Evolutionary conservation across 1,140 invertebrate genomes (phyloP), one percentile per base, ranked within the genome.

Genomic region (Bilobella aurantiaca): DNA sequence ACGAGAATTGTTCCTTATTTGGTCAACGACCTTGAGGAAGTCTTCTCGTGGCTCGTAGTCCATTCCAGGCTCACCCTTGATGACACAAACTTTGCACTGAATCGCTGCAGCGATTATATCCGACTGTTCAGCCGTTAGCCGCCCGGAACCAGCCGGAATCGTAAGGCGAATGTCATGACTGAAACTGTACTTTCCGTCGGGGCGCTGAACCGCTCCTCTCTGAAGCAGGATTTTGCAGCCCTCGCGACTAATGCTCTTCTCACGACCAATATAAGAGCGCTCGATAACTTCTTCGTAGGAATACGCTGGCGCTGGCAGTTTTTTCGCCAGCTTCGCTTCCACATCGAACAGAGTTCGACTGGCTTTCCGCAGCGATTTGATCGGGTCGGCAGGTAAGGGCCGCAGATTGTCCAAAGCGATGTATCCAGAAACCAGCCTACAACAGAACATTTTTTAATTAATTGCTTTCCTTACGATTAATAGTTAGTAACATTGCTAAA

Each of bases 211-310:
- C 23, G 74, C 62, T 0, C 75, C 76, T 61, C 76, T 34, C 63
- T 75, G 73, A 14, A 77, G 58, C 28, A 77, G 60, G 58, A 71
- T 67, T 64, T 69, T 64, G 23, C 73, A 74, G n/a, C 69, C 69
- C 65, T 76, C 72, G 46, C 63, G 28, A 12, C 63, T 74, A 1
- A 76, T 49, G 5, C 68, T 69, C 16, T 63, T 67, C 23, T 65
- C 53, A 27, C 71, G 66, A 18, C 69, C 71, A 32, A 70, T 58
- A 30, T 73, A 67, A 8, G 71, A 67, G 65, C 68, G 63, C n/a
- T 74, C 16, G 16, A 75, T 42, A 14, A 75, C 70, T 58, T 68
- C 64, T 3, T 69, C 71, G 12, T 73, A 67, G n/a, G 68, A 60
- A 8, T 72, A 64, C 23, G 67, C 53, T n/a, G 73, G 56, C 27